These are phyloP conservation scores for Gonioctena quinquepunctata DNA, from an alignment of 1,140 invertebrate genomes.

Conservation along the genomic window DNA sequence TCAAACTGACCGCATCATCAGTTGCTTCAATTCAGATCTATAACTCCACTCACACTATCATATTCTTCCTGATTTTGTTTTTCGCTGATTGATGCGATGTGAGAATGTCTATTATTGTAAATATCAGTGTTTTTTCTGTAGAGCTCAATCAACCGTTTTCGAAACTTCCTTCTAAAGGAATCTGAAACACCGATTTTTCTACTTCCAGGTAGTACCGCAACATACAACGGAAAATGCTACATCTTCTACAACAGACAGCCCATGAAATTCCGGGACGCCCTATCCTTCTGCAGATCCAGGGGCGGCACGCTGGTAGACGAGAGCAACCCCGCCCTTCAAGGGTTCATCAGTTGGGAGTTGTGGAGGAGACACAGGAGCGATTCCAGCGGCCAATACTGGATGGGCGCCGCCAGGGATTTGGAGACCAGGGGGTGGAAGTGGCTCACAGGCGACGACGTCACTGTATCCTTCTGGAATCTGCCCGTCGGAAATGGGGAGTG, in stretches of 20 bases:
- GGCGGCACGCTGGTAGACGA: conserved; percentile 85
- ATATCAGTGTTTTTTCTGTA: no score
- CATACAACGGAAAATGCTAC: conserved; percentile 95
- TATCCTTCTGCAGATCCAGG: conserved; percentile 78
- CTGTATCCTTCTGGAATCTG: conserved; percentile 90
- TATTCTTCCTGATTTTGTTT: background rate
- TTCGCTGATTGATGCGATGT: no score
- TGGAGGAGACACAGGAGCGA: conserved; percentile 90
- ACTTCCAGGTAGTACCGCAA: conserved; percentile 76
- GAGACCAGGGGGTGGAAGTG: conserved; percentile 85
- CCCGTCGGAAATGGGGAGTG: conserved; percentile 84
- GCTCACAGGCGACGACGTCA: conserved; percentile 85
- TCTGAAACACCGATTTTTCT: background rate
- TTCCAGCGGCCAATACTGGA: conserved; percentile 91
- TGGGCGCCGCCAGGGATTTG: conserved; percentile 85
- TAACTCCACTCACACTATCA: no score
- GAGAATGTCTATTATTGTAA: no score
- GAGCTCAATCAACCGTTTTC: no score
- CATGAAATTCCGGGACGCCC: conserved; percentile 77
- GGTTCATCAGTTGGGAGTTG: conserved; percentile 92
- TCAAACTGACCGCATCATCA: no score
- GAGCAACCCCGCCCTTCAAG: conserved; percentile 91
- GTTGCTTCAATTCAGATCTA: no score
- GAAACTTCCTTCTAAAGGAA: no score
- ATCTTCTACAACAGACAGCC: conserved; percentile 92